Conservation (phyloP, 2,888 invertebrate genomes). For the Toxonevra muliebris region DNA sequence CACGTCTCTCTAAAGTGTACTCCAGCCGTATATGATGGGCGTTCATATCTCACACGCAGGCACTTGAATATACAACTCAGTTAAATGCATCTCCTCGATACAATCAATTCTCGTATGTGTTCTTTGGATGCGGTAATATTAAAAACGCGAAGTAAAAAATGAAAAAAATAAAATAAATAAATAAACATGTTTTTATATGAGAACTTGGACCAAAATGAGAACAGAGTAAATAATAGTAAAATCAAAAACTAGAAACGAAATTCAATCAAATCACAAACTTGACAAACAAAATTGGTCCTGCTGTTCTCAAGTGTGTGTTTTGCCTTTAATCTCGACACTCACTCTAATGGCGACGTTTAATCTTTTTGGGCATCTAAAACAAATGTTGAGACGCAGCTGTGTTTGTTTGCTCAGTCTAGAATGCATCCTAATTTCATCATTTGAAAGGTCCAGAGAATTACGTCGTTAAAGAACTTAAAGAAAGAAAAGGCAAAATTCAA, state of each 20-base stretch:
- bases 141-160: conserved; percentile 4
- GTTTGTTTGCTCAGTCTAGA: conserved; percentile 18
- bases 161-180: background rate
- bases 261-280: background rate
- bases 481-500: conserved; percentile 33
- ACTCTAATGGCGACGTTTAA: conserved; percentile 16
- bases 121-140: conserved; percentile 29
- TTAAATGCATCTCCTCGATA: conserved; percentile 35
- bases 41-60: conserved; percentile 40
- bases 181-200: background rate
- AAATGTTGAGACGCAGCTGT: conserved; percentile 45
- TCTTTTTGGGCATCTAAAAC: conserved; percentile 28
- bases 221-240: conserved; percentile 20
- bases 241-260: background rate
- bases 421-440: conserved; percentile 40
- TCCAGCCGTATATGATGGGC: conserved; percentile 10
- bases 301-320: conserved; percentile 6
- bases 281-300: conserved; percentile 6
- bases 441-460: conserved; percentile 39
- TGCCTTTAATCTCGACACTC: conserved; percentile 23
- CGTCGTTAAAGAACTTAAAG: conserved; percentile 39
- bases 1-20: conserved; percentile 12
- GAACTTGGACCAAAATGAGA: background rate
- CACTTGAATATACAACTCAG: conserved; percentile 27
- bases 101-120: conserved; percentile 30